Conservation (phyloP, 1,140 invertebrate species). For the Calosoma granatense region DNA sequence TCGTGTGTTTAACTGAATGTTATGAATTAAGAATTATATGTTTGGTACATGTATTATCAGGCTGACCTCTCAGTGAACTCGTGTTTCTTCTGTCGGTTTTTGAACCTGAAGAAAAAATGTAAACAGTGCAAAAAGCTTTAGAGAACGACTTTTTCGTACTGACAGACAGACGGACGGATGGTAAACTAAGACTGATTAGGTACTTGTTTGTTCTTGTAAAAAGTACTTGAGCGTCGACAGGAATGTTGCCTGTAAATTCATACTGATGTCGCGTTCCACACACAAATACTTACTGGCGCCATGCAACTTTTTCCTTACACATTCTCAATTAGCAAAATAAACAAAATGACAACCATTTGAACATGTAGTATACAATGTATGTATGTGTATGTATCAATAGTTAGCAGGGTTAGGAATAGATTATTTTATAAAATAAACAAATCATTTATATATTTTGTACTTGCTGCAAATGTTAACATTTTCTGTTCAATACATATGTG, state of each 20-base stretch:
- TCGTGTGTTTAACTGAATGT: background rate
- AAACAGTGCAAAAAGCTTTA: background rate
- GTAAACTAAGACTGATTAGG: background rate
- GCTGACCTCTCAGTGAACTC: background rate
- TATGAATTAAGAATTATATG: background rate
- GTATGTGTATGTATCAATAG: background rate
- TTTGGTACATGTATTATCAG: background rate
- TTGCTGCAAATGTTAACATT: background rate
- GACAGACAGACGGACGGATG: background rate
- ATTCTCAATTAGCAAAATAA: background rate
- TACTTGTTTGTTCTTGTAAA: background rate
- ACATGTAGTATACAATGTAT: background rate
- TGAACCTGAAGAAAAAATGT: background rate
- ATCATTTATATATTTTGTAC: background rate
- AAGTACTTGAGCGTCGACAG: background rate
- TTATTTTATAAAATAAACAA: background rate
- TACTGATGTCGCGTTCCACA: background rate
- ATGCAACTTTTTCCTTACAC: background rate
- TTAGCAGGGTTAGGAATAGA: background rate
- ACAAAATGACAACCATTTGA: background rate
- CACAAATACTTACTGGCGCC: background rate
- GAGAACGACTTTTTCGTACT: background rate
- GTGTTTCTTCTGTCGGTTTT: background rate
- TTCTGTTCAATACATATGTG: background rate
- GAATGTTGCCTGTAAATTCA: conserved; percentile 1